Percentiles rank a stretch among this genome's conserved stretches.
These are phyloP conservation scores for Meta bourneti DNA, from an alignment of 2,888 invertebrate species.

Conservation along the genomic window DNA sequence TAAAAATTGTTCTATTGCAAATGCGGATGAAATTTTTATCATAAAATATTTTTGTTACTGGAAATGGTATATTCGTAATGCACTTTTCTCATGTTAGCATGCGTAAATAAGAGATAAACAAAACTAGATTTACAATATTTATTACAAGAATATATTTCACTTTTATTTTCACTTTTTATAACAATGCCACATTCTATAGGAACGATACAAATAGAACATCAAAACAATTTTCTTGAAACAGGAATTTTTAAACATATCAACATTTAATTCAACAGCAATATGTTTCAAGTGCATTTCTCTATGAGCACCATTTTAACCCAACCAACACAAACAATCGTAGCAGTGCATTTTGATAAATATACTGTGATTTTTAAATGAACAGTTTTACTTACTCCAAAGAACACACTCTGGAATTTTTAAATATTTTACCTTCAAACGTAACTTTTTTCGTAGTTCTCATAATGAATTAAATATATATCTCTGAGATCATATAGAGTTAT, in stretches of 20 bases:
- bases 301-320: slow-evolving; percentile 11
- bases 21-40: too few relatives aligned
- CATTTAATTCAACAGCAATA: slow-evolving; percentile 15
- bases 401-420: too few relatives aligned
- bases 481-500: too few relatives aligned
- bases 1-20: too few relatives aligned
- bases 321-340: not conserved
- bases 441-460: too few relatives aligned
- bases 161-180: slow-evolving; percentile 34
- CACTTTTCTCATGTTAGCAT: too few relatives aligned
- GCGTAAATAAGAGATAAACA: too few relatives aligned
- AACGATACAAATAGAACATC: slow-evolving; percentile 74
- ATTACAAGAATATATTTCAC: slow-evolving; percentile 72
- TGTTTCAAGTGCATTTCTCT: slow-evolving; percentile 10
- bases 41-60: too few relatives aligned
- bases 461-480: too few relatives aligned
- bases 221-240: slow-evolving; percentile 55
- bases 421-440: too few relatives aligned
- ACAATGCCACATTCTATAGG: slow-evolving; percentile 73
- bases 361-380: not conserved
- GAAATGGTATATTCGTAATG: too few relatives aligned
- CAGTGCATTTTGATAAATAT: not conserved
- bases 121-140: slow-evolving; percentile 20
- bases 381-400: too few relatives aligned
- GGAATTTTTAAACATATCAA: slow-evolving; percentile 36